Base-by-base conservation (phyloP, 2,888 invertebrate genomes). In the Oscheius sp. region DNA sequence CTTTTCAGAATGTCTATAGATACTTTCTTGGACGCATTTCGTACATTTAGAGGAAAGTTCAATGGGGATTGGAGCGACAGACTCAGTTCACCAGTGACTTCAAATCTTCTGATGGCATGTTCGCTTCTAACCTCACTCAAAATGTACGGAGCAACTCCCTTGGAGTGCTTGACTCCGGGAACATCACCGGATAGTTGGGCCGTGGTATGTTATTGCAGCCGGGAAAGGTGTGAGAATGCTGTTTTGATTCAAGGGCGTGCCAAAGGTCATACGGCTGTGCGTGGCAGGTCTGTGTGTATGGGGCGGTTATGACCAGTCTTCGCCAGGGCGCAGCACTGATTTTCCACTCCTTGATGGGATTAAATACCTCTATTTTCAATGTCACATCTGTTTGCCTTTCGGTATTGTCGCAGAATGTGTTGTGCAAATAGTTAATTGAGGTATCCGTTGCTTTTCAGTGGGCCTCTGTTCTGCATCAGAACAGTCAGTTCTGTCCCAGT, bases 101-200 rank as follows among this genome's bases (percentile, higher is more conserved):
- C 80, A 33, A 85, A 85, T 74, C 35, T 82, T 37, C 76, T 85
- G 47, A 48, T 84, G 13, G 79, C 73, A 4, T 63, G 76, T 68
- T 73, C 83, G 32, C 53, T 72, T 7, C n/a, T 85, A 60, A 75
- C 76, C 37, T 81, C 81, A 33, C 63, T 75, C 68, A 84, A 81
- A 76, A 80, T 76, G 53, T 84, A 79, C 75, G 57, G 73, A 47
- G 75, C 62, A 0, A 62, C 78, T 33, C 84, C 84, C 10, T 73
- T 85, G 35, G 84, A 85, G 66, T 85, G 84, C 70, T 71, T 77
- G 35, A 82, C 80, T 35, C 82, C 83, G 2, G 73, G 80, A 47
- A 78, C 77, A 66, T 83, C 84, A 63, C 83, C 82, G 13, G 77
- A 76, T 10, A 76, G 75, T 68, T 81, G 80, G 68, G 65, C 77